Conservation (phyloP, 2,888 invertebrate species). For the Dasypogon diadema region DNA sequence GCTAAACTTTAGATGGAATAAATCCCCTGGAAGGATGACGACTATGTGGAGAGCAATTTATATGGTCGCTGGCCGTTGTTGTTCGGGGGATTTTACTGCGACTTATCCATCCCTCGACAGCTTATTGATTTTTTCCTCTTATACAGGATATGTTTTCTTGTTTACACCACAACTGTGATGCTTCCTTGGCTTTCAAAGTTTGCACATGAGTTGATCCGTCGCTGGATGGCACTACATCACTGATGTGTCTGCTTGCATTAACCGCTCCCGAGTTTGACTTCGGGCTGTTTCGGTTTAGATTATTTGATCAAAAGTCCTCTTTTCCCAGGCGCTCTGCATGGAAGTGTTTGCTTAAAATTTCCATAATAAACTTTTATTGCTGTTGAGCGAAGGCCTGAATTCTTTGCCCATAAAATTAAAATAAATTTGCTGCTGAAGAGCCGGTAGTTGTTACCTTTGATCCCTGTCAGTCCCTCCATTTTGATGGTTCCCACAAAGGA, state of each 20-base stretch:
- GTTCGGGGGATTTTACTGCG: background rate
- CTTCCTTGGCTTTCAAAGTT: background rate
- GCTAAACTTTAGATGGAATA: background rate
- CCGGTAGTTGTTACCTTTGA: background rate
- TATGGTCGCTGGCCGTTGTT: constrained; percentile 1
- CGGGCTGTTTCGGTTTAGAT: background rate
- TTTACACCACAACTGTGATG: background rate
- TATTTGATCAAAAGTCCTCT: background rate
- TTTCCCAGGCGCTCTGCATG: background rate
- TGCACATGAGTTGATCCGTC: background rate
- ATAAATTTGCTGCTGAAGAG: background rate
- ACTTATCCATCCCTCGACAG: background rate
- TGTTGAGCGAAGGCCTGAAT: background rate
- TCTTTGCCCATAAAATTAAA: background rate
- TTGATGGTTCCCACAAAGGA: background rate
- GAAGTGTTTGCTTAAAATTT: background rate
- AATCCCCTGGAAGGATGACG: constrained; percentile 10
- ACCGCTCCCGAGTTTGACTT: background rate
- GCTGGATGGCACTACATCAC: background rate
- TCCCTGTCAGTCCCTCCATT: background rate
- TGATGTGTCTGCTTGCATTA: background rate
- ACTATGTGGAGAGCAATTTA: constrained; percentile 3
- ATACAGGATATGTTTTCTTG: background rate
- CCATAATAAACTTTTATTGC: constrained; percentile 3
- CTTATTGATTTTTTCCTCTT: constrained; percentile 16